Percentiles rank a stretch among this genome's conserved stretches.
Conservation (phyloP, 2,797 vertebrate species). For the Pipistrellus kuhlii region DNA sequence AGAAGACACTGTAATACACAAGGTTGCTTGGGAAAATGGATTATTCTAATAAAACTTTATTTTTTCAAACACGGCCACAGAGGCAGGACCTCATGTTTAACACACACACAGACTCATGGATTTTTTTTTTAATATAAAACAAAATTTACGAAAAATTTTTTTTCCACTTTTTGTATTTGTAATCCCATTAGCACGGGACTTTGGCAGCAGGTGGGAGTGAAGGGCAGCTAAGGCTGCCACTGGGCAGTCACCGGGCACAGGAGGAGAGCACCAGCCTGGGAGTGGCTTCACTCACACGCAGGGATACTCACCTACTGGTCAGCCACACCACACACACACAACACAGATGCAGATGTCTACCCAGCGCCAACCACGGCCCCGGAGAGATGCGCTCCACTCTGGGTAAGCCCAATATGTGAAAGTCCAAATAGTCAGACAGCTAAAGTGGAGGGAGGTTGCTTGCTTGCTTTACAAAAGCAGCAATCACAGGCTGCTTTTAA, state of each 20-base stretch:
- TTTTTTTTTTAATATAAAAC: conserved; percentile 85
- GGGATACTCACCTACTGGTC: conserved; percentile 82
- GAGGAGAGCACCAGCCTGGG: conserved; percentile 84
- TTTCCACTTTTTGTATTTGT: conserved; percentile 82
- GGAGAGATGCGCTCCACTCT: conserved; percentile 73
- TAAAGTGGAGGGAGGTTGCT: conserved; percentile 73
- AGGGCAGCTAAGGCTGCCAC: conserved; percentile 81
- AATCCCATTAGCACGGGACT: conserved; percentile 85
- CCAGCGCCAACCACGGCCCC: conserved; percentile 76
- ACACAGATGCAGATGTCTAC: conserved; percentile 79
- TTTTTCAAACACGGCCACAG: conserved; percentile 86
- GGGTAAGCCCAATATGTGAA: conserved; percentile 80
- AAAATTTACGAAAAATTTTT: conserved; percentile 83
- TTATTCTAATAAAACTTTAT: conserved; percentile 86
- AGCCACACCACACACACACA: conserved; percentile 83
- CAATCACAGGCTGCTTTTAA: conserved; percentile 80
- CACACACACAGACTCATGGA: conserved; percentile 85
- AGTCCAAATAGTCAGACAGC: conserved; percentile 76
- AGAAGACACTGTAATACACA: conserved; percentile 78
- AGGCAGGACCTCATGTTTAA: conserved; percentile 85
- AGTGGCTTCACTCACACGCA: conserved; percentile 82
- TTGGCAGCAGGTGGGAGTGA: conserved; percentile 85
- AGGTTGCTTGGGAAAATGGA: conserved; percentile 82
- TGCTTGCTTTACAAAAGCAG: conserved; percentile 82
- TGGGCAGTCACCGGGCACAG: conserved; percentile 83